Evolutionary conservation across 2,888 invertebrate genomes (phyloP), one percentile per base, ranked within the genome.

Genomic region (Melipona bicolor): DNA sequence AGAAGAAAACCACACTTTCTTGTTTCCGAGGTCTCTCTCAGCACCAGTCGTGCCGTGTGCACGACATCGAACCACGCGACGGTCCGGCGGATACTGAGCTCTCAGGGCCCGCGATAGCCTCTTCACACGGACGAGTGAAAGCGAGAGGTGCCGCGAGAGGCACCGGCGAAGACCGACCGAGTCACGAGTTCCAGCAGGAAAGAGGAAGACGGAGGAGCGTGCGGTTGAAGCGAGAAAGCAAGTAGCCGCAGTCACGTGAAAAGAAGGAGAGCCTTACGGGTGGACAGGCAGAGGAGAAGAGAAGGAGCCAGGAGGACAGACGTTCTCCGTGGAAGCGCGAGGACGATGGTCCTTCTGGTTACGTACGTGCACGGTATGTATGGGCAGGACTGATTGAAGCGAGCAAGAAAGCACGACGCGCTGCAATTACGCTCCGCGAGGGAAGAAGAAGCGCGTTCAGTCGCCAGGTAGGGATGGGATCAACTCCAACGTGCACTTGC

Each of bases 51-150:
- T 88, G 84, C 88, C 81, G 83, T 77, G 78, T 85, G 81, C 84
- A 89, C 91, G 85, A 91, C 89, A 91, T 90, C 91, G 90, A 90
- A 85, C 85, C 85, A 84, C 90, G 86, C 90, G 88, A 89, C 91
- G 90, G 88, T 89, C 84, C 87, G 88, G 83, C 83, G 89, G 81
- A 89, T 89, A 89, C 89, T 89, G 89, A 89, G 81, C 85, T 83
- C 77, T 64, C 79, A 83, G 56, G 80, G 77, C 64, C 80, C 85
- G 85, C 85, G 87, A 89, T 88, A 89, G 89, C 89, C 89, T 89
- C 86, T 89, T 89, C 89, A 85, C 87, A 81, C 84, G 86, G 86
- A 83, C 84, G 84, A 91, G 90, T 88, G 90, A 91, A 91, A 92
- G 90, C 91, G 91, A 91, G 90, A 91, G 90, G 90, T 87, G 85